Conservation (phyloP, 2,888 invertebrate genomes). For the Agrochola macilenta region DNA sequence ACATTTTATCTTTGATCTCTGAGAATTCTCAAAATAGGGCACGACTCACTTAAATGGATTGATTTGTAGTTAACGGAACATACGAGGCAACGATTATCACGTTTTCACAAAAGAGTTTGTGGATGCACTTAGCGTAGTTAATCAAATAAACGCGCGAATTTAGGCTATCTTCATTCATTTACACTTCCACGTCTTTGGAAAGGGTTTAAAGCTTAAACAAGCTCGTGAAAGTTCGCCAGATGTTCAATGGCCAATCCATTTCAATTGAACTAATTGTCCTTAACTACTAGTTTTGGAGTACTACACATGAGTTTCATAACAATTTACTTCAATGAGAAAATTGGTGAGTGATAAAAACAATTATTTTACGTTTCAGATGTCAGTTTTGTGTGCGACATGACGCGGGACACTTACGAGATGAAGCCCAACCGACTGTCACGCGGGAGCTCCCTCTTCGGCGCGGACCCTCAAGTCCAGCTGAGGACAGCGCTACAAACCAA, state of each 20-base stretch:
- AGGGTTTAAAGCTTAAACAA: constrained; percentile 39
- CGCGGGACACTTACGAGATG: constrained; percentile 88
- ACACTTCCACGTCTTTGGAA: constrained; percentile 46
- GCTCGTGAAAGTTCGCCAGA: constrained; percentile 66
- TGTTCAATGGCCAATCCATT: constrained; percentile 75
- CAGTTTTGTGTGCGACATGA: constrained; percentile 84
- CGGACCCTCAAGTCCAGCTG: constrained; percentile 87
- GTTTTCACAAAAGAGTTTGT: constrained; percentile 82
- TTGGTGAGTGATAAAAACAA: constrained; percentile 70
- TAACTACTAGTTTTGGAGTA: constrained; percentile 73
- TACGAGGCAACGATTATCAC: constrained; percentile 72
- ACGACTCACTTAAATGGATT: constrained; percentile 60
- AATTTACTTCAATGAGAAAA: constrained; percentile 80
- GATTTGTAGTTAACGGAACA: constrained; percentile 65
- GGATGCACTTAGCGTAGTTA: constrained; percentile 77
- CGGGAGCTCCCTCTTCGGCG: constrained; percentile 85
- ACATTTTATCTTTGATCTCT: constrained; percentile 24
- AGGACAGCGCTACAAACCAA: constrained; percentile 89
- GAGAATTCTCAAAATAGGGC: constrained; percentile 46
- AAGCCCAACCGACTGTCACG: constrained; percentile 82
- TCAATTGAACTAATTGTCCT: constrained; percentile 78
- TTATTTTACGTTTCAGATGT: constrained; percentile 83
- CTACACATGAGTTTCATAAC: constrained; percentile 72
- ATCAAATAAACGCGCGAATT: constrained; percentile 77
- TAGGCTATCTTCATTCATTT: constrained; percentile 66